phyloP scores from a whole-genome alignment of 2,797 vertebrate species.

The Anguilla obscura region DNA sequence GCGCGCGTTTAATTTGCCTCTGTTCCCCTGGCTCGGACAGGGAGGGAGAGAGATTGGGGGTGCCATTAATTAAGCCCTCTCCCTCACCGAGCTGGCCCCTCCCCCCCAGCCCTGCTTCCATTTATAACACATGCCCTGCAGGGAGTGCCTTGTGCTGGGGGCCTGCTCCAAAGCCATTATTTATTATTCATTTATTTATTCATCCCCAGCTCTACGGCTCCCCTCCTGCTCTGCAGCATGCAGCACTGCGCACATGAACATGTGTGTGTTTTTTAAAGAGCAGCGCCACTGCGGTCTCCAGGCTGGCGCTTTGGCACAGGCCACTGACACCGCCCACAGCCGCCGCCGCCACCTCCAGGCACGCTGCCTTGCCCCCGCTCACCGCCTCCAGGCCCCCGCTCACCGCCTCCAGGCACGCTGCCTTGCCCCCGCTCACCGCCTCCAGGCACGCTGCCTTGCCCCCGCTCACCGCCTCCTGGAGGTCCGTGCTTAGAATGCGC shows the following conservation, averaged over 20 bases:
- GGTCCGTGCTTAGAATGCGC: background rate
- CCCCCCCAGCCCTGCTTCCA: constrained; percentile 49
- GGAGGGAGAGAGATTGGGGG: constrained; percentile 51
- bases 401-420: background rate
- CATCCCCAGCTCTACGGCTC: constrained; percentile 40
- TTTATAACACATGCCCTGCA: constrained; percentile 49
- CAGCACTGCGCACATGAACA: constrained; percentile 38
- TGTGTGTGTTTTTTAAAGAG: constrained; percentile 32
- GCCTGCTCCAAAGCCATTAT: constrained; percentile 37
- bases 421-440: background rate
- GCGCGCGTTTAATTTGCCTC: constrained; percentile 67
- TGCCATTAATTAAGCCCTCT: constrained; percentile 74
- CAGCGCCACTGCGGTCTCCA: constrained; percentile 23
- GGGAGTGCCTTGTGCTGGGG: constrained; percentile 45
- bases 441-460: background rate
- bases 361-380: background rate
- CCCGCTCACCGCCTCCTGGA: background rate
- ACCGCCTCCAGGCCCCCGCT: constrained; percentile 21
- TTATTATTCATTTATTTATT: constrained; percentile 60
- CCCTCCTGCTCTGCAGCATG: constrained; percentile 29
- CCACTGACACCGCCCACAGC: background rate
- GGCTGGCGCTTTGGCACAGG: background rate
- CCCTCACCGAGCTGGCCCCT: constrained; percentile 62
- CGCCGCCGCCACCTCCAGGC: background rate
- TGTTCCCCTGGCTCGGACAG: constrained; percentile 61